Evolutionary conservation across 2,797 vertebrate species (phyloP).

Genomic region (Thripadectes ignobilis): DNA sequence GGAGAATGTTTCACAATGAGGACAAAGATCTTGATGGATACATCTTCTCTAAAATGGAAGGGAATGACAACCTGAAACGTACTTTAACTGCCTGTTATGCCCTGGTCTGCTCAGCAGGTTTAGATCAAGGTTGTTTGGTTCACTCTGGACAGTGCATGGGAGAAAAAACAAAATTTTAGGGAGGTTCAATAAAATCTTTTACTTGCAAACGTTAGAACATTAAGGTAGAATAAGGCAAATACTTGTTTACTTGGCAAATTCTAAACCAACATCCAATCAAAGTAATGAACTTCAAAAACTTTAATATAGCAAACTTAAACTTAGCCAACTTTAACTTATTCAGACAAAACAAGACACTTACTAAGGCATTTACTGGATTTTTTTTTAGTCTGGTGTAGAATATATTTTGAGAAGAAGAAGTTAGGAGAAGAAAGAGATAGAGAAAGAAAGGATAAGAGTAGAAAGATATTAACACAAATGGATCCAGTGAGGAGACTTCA

Average conservation of each 20-base stretch:
- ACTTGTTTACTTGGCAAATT: neutral
- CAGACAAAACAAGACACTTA: neutral
- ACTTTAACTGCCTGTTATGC: neutral
- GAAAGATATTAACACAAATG: neutral
- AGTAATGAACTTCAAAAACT: neutral
- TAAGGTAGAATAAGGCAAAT: neutral
- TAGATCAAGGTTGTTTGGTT: neutral
- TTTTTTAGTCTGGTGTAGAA: neutral
- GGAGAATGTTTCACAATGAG: neutral
- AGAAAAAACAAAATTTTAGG: neutral
- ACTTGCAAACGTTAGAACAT: neutral
- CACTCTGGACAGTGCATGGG: neutral
- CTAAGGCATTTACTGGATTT: neutral
- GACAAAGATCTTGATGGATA: neutral
- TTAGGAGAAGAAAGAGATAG: neutral
- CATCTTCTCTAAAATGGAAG: neutral
- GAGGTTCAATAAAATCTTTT: neutral
- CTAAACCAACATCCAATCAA: neutral
- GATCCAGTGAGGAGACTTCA: neutral
- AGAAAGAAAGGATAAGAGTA: neutral
- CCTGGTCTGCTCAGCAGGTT: neutral
- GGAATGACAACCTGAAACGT: neutral
- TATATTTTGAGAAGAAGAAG: neutral
- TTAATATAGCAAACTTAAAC: neutral
- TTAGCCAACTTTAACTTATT: neutral